These are phyloP conservation scores for Melieria omissa DNA, from an alignment of 2,888 invertebrate species.

Conservation along the genomic window DNA sequence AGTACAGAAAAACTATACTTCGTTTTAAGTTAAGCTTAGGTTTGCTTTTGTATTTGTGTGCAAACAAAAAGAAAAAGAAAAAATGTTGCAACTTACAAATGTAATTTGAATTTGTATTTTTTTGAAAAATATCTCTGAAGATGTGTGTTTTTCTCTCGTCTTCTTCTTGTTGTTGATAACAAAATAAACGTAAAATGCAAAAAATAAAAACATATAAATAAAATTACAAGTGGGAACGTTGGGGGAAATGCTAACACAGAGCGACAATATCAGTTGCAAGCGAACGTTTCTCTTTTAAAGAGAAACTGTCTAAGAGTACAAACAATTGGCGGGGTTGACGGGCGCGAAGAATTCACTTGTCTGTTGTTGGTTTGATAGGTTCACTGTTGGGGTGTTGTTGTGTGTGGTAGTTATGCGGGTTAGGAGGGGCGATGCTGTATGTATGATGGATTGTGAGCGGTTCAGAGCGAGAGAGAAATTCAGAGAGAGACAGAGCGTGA, in stretches of 20 bases:
- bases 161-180: neutral
- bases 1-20: neutral
- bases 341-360: too few relatives aligned
- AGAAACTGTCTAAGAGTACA: neutral
- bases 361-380: slow-evolving; percentile 22
- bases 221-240: neutral
- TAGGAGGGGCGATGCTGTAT: slow-evolving; percentile 20
- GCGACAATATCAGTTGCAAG: too few relatives aligned
- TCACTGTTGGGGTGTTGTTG: slow-evolving; percentile 28
- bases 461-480: slow-evolving; percentile 22
- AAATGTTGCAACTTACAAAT: slow-evolving; percentile 12
- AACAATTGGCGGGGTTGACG: too few relatives aligned
- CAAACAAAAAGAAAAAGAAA: too few relatives aligned
- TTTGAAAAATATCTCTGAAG: too few relatives aligned
- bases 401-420: slow-evolving; percentile 21
- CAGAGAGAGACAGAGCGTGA: neutral
- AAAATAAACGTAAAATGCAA: slow-evolving; percentile 7
- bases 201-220: slow-evolving; percentile 1
- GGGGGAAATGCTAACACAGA: too few relatives aligned
- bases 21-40: neutral
- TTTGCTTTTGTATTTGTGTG: neutral
- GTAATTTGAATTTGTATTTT: neutral
- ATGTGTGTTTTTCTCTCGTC: too few relatives aligned
- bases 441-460: slow-evolving; percentile 28
- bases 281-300: neutral